Evolutionary conservation across 2,113 vertebrate species (phyloP).

Genomic region (Dasyprocta punctata): DNA sequence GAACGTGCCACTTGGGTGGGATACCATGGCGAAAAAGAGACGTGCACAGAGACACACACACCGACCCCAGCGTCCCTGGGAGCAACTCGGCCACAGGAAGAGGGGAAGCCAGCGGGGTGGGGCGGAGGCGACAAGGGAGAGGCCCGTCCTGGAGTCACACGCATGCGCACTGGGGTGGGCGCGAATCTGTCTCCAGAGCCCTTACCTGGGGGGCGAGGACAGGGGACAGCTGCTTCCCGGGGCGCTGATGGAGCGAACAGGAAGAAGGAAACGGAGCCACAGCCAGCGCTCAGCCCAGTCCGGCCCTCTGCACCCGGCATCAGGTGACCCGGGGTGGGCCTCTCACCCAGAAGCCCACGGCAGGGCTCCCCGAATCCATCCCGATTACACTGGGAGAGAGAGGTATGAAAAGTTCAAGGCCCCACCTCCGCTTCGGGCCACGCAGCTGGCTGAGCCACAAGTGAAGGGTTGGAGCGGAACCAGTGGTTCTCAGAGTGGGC

Average conservation of each 20-base stretch:
- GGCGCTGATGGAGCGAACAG: not conserved
- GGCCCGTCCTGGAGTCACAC: too few species aligned
- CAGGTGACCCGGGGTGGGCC: not conserved
- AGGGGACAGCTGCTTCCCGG: not conserved
- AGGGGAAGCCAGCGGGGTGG: too few species aligned
- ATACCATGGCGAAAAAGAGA: not conserved
- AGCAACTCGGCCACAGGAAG: too few species aligned
- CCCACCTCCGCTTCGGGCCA: too few species aligned
- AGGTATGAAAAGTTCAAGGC: not conserved
- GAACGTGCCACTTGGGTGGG: not conserved
- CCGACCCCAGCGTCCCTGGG: too few species aligned
- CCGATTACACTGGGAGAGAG: fast-evolving
- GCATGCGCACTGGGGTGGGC: too few species aligned
- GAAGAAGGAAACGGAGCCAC: not conserved
- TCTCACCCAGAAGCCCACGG: too few species aligned
- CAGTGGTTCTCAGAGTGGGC: not conserved
- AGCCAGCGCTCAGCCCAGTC: fast-evolving
- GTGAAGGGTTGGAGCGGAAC: not conserved
- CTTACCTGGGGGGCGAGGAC: not conserved
- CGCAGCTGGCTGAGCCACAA: too few species aligned
- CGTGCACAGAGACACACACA: too few species aligned
- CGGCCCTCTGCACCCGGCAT: not conserved
- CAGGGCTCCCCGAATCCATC: too few species aligned
- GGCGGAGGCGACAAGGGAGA: too few species aligned
- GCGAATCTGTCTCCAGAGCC: not conserved